These are phyloP conservation scores for Phycodurus eques DNA, from an alignment of 2,113 vertebrate genomes.

Conservation along the genomic window DNA sequence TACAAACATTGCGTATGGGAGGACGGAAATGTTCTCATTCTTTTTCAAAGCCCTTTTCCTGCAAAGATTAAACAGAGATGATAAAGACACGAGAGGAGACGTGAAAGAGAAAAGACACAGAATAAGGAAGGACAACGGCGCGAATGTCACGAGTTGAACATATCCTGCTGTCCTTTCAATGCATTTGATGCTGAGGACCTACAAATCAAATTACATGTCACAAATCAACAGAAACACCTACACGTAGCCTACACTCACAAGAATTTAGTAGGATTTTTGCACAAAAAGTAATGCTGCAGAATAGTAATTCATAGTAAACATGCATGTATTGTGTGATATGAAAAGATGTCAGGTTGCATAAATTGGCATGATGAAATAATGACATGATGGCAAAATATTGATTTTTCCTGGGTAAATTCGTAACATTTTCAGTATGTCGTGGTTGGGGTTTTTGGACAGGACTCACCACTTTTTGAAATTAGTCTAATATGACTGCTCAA, in stretches of 20 bases:
- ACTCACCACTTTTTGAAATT: background rate
- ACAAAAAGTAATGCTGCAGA: background rate
- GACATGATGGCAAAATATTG: background rate
- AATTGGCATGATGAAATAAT: too few species aligned
- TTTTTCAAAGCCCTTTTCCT: conserved; percentile 49
- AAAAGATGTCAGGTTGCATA: too few species aligned
- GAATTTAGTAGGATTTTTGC: background rate
- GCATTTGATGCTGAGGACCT: background rate
- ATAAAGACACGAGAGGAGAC: background rate
- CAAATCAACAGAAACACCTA: background rate
- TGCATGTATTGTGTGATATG: too few species aligned
- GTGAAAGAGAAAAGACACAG: background rate
- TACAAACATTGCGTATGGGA: background rate
- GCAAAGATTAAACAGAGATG: conserved; percentile 14
- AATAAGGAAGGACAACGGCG: background rate
- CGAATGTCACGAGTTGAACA: background rate
- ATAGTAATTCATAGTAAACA: too few species aligned
- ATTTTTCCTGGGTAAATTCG: background rate
- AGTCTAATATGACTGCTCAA: conserved; percentile 12
- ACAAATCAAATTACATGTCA: background rate
- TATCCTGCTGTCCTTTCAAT: background rate
- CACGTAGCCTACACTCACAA: background rate
- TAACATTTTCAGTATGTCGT: background rate
- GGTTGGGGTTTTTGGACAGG: background rate
- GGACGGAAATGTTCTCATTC: conserved; percentile 10